Conservation (phyloP, 2,888 invertebrate genomes). For the Hemicrepidius hirtus region DNA sequence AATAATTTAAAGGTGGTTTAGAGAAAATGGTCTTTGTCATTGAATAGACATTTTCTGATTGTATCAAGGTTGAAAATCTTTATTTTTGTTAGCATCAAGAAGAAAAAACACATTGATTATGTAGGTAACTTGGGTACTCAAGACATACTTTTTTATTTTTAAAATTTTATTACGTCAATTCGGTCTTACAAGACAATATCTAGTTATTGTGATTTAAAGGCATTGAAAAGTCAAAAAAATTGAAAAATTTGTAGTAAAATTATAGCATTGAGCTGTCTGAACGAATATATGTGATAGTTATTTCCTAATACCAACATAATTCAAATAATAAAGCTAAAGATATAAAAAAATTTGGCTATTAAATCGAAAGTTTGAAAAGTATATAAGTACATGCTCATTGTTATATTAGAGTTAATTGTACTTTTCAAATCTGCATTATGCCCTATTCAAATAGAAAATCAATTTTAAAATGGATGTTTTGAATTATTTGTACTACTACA, state of each 20-base stretch:
- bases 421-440: no score
- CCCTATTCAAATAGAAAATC: not conserved
- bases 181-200: constrained; percentile 5
- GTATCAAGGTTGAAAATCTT: no score
- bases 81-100: no score
- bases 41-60: no score
- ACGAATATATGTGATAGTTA: constrained; percentile 16
- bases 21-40: no score
- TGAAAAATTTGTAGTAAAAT: not conserved
- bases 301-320: constrained; percentile 4
- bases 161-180: constrained; percentile 6
- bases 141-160: not conserved
- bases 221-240: not conserved
- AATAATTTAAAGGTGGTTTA: no score
- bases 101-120: no score
- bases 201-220: constrained; percentile 1
- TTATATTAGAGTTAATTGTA: no score
- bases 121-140: no score
- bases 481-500: not conserved
- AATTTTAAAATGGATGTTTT: not conserved
- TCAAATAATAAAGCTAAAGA: not conserved
- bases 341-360: no score
- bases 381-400: no score
- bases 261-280: not conserved
- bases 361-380: no score